phyloP scores from a whole-genome alignment of 2,113 vertebrate genomes.

The Phaetusa simplex region DNA sequence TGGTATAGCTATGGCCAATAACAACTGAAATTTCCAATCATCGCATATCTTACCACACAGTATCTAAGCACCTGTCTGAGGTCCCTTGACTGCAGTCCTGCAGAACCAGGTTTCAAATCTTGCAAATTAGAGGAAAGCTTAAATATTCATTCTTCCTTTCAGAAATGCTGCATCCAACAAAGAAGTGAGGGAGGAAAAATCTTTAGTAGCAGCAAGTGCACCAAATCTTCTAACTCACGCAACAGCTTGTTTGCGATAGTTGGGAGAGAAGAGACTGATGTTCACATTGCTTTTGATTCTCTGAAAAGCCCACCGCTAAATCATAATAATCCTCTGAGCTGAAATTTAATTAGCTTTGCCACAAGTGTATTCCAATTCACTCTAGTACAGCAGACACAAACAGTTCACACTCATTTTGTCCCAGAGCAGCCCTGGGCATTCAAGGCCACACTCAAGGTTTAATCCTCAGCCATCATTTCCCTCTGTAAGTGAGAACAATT shows the following conservation, averaged over 20 bases:
- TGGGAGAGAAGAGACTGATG: neutral
- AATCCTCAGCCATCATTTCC: neutral
- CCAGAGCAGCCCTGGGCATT: neutral
- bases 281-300: neutral
- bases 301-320: neutral
- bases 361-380: neutral
- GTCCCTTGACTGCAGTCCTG: neutral
- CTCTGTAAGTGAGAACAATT: neutral
- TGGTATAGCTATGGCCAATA: neutral
- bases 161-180: neutral
- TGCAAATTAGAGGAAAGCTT: neutral
- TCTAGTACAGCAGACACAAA: neutral
- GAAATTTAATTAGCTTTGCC: neutral
- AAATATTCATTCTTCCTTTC: neutral
- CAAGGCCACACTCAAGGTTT: neutral
- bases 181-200: neutral
- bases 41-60: accelerated
- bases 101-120: neutral
- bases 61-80: neutral
- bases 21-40: neutral
- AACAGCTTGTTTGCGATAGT: neutral
- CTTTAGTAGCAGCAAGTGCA: neutral
- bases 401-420: neutral
- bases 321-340: neutral
- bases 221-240: neutral